Base-by-base conservation (phyloP, 2,888 invertebrate species). In the Drosophila leonis region DNA sequence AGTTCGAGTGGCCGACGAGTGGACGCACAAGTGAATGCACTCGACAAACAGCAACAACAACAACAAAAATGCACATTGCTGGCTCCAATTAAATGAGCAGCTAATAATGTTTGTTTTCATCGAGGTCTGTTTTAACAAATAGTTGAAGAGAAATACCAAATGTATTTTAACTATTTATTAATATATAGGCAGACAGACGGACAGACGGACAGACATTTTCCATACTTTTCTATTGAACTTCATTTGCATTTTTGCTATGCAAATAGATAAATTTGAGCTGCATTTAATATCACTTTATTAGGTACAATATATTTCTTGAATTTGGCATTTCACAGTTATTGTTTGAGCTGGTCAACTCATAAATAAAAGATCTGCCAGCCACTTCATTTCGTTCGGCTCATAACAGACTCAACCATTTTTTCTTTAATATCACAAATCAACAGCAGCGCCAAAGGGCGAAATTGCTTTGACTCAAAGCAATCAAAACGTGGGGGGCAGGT, bases 381-480 rank as follows among this genome's bases (percentile, higher is more conserved):
- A 62, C 52, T 62, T 66, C 39, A 57, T 57, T 35, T 42, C 24
- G 37, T 41, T 42, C 42, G 55, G 24, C 39, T 48, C 54, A 39
- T 31, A 39, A 29, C 33, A 20, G 20, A 37, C 44, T 24, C 41
- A 18, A 9, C 1, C 10, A 12, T n/a, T n/a, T 4, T 20, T 57
- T 57, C 62, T 72, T 60, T 77, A 77, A 72, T 77, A 75, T 68
- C 31, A 27, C 49, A 60, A 65, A 44, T 59, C 55, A 55, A 68
- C 15, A 54, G 37, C 62, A 62, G 48, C 61, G 20, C 62, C 57
- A 35, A 52, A 56, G 46, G 44, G 44, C 41, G 15, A 55, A 67
- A 60, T 73, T 42, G 52, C 73, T 67, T 83, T 86, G 71, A 59
- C 62, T 82, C 82, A 86, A 83, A 74, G 71, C 65, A 67, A 69